These are phyloP conservation scores for Cephus runcator DNA, from an alignment of 2,888 invertebrate species.

Conservation along the genomic window DNA sequence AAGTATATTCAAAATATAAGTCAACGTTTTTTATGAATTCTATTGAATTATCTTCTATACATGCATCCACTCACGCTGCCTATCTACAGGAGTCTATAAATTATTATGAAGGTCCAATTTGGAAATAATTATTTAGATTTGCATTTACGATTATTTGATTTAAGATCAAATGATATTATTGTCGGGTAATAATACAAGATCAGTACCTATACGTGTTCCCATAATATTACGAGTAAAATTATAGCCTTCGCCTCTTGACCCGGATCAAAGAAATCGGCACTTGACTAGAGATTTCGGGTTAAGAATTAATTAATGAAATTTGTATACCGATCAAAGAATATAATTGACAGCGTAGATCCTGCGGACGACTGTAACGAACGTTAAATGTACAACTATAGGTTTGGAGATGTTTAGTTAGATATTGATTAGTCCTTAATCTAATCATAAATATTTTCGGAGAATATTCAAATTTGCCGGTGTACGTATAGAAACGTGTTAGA, in stretches of 20 bases:
- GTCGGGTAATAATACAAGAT: background rate
- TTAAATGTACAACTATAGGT: background rate
- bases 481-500: too few relatives aligned
- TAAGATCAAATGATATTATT: background rate
- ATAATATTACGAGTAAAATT: background rate
- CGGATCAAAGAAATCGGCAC: background rate
- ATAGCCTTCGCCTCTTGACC: background rate
- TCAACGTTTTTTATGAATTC: background rate
- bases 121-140: background rate
- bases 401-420: background rate
- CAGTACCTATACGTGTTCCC: background rate
- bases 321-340: background rate
- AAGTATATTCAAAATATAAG: background rate
- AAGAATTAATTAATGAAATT: background rate
- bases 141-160: background rate
- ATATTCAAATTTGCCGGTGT: too few relatives aligned
- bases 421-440: background rate
- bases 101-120: background rate
- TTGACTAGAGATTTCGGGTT: background rate
- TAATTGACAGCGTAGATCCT: background rate
- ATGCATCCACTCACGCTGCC: background rate
- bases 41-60: background rate
- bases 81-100: background rate
- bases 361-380: background rate
- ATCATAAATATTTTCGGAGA: too few relatives aligned